Evolutionary conservation across 1,140 invertebrate species (phyloP).

Genomic region (Halesus radiatus): DNA sequence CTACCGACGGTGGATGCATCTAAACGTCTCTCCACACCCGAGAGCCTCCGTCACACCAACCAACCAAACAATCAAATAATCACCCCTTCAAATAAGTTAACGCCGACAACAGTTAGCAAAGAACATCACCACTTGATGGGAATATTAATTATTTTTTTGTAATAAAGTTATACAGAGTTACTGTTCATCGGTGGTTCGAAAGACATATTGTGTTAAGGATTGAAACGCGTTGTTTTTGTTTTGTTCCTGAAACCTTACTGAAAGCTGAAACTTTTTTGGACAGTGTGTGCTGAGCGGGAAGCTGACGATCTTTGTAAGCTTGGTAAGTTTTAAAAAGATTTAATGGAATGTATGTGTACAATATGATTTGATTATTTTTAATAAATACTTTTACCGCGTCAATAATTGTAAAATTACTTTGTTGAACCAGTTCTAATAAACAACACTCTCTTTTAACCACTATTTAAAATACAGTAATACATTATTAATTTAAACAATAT

Average conservation of each 20-base stretch:
- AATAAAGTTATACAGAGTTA: background rate
- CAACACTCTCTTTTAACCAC: no score
- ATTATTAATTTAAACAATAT: no score
- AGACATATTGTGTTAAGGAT: background rate
- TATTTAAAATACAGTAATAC: no score
- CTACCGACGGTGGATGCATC: slow-evolving; percentile 43
- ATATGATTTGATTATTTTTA: no score
- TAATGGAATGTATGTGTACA: no score
- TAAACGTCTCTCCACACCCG: slow-evolving; percentile 14
- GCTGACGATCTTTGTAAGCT: slow-evolving; percentile 2
- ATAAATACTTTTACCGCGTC: no score
- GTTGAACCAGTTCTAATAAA: no score
- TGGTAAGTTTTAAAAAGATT: background rate
- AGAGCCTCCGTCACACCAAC: slow-evolving; percentile 4
- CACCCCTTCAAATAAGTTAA: background rate
- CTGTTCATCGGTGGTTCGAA: background rate
- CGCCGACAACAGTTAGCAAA: background rate
- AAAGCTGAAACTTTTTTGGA: background rate
- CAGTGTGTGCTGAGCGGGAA: slow-evolving; percentile 6
- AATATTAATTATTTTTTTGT: background rate
- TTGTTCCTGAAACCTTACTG: background rate
- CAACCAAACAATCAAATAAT: background rate
- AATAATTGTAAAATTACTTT: no score
- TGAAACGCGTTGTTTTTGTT: background rate
- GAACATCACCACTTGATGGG: background rate